Conservation (phyloP, 2,888 invertebrate species). For the Torymus auratus region DNA sequence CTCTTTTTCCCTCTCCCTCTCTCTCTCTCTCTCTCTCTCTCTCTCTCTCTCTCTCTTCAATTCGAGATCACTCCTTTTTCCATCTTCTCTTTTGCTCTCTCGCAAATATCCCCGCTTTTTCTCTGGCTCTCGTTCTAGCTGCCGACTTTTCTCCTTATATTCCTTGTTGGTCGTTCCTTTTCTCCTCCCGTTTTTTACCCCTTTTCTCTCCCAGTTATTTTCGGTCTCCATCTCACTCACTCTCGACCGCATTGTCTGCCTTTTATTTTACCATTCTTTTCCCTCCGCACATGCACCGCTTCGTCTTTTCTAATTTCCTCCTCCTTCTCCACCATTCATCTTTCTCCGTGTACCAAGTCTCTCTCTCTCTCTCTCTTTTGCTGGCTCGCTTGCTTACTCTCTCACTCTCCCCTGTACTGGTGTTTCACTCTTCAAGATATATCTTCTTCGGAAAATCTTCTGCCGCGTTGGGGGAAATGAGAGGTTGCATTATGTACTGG, state of each 20-base stretch:
- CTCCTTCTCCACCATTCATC: background rate
- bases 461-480: background rate
- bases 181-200: constrained; percentile 36
- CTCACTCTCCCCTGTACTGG: background rate
- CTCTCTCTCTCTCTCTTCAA: constrained; percentile 18
- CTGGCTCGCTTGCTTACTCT: background rate
- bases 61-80: constrained; percentile 53
- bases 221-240: constrained; percentile 45
- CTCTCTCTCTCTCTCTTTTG: background rate
- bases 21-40: constrained; percentile 18
- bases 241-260: constrained; percentile 35
- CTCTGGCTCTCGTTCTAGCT: background rate
- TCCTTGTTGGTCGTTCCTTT: constrained; percentile 56
- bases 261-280: constrained; percentile 48
- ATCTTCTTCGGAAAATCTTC: constrained; percentile 11
- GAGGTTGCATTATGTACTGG: constrained; percentile 10
- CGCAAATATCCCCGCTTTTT: constrained; percentile 34
- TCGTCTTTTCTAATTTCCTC: constrained; percentile 39
- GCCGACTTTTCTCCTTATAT: constrained; percentile 55
- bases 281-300: constrained; percentile 1
- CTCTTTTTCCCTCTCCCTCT: constrained; percentile 37
- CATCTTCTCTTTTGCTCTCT: constrained; percentile 43
- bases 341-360: too few species aligned
- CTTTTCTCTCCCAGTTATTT: constrained; percentile 50
- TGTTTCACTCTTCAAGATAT: background rate